Evolutionary conservation across 2,797 vertebrate genomes (phyloP).

Genomic region (Pipistrellus kuhlii): DNA sequence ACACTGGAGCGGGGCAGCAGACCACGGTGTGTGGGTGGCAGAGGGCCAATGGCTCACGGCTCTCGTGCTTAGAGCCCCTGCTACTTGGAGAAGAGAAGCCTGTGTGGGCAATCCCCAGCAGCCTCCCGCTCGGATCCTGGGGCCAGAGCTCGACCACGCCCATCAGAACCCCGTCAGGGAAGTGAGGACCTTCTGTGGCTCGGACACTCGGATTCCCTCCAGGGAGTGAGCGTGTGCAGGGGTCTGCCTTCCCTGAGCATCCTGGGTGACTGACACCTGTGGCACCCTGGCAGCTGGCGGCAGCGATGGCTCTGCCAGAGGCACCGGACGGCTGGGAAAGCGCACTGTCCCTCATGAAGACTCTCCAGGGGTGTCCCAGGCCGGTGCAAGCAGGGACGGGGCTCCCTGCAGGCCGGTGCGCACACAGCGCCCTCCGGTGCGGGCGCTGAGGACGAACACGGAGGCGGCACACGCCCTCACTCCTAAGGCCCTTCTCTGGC

Average conservation of each 20-base stretch:
- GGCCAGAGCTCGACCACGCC: background rate
- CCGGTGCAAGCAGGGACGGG: rapidly evolving
- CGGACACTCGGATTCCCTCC: background rate
- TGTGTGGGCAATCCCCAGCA: background rate
- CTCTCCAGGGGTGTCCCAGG: background rate
- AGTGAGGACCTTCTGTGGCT: background rate
- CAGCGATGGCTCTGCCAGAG: background rate
- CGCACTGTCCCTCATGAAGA: background rate
- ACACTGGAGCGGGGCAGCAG: background rate
- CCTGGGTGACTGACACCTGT: background rate
- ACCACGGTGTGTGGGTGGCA: background rate
- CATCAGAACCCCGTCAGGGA: background rate
- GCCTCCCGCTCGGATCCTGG: background rate
- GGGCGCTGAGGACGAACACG: background rate
- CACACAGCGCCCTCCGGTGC: background rate
- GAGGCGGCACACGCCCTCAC: background rate
- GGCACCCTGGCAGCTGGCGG: background rate
- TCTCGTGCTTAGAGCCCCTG: background rate
- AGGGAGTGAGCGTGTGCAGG: background rate
- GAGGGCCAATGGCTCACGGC: background rate
- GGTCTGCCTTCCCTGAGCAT: background rate
- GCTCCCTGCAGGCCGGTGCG: background rate
- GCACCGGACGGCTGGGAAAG: background rate
- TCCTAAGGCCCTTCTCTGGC: background rate
- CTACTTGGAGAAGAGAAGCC: background rate